Conservation (phyloP, 2,888 invertebrate genomes). For the Halictus quadricinctus region DNA sequence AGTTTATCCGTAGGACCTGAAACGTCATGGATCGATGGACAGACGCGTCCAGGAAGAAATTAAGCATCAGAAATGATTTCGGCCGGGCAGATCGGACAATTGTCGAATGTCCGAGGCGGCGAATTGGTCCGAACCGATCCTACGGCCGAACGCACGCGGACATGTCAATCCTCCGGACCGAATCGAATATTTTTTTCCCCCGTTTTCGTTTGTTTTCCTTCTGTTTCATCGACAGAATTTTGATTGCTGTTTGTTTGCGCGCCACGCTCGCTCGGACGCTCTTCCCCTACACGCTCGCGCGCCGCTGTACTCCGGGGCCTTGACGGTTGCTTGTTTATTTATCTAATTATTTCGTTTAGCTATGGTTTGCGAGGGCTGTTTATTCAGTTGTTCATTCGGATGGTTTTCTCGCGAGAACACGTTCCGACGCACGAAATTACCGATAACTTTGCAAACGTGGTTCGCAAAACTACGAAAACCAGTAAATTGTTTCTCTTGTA, state of each 20-base stretch:
- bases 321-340: not conserved
- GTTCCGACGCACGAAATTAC: not conserved
- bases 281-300: not conserved
- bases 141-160: not conserved
- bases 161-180: not conserved
- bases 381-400: not conserved
- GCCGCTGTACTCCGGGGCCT: not conserved
- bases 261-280: not conserved
- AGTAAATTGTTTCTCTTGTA: too few species aligned
- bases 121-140: conserved; percentile 5
- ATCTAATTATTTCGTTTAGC: not conserved
- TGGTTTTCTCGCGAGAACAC: not conserved
- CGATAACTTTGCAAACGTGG: not conserved
- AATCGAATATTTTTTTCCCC: not conserved
- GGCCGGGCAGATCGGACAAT: not conserved
- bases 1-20: not conserved
- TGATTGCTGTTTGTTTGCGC: conserved; percentile 7
- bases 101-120: not conserved
- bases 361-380: not conserved
- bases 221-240: conserved; percentile 9
- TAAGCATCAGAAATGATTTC: not conserved
- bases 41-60: not conserved
- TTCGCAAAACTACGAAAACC: too few species aligned
- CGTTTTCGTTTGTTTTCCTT: not conserved
- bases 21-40: not conserved